Percentiles rank a stretch among this genome's conserved stretches.
phyloP scores from a whole-genome alignment of 2,888 invertebrate species.

The Habroteleia sp. region DNA sequence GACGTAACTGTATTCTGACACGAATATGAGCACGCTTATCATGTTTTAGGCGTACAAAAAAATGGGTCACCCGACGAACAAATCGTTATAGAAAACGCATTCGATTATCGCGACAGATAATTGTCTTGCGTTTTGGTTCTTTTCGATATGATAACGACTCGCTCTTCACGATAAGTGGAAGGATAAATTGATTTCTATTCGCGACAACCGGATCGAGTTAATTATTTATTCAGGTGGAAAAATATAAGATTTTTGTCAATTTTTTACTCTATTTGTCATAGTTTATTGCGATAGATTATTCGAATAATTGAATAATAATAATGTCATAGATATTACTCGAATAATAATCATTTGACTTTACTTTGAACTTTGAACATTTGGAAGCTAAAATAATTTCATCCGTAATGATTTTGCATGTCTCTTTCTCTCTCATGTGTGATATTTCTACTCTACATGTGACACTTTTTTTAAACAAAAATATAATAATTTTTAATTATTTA shows the following conservation, averaged over 20 bases:
- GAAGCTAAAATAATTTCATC: too few relatives aligned
- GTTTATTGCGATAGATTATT: too few relatives aligned
- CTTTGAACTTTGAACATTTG: too few relatives aligned
- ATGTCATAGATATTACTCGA: too few relatives aligned
- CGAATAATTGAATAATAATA: too few relatives aligned
- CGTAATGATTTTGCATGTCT: too few relatives aligned
- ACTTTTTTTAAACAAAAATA: too few relatives aligned
- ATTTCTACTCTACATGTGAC: too few relatives aligned
- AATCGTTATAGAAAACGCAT: slow-evolving; percentile 8
- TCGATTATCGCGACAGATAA: slow-evolving; percentile 28
- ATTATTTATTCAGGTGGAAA: slow-evolving; percentile 1
- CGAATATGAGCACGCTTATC: slow-evolving; percentile 23
- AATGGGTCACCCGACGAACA: slow-evolving; percentile 22
- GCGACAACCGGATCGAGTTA: neutral
- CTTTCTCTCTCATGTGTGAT: too few relatives aligned
- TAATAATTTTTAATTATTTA: too few relatives aligned
- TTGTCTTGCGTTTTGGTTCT: slow-evolving; percentile 9
- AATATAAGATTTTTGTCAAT: neutral
- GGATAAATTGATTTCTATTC: neutral
- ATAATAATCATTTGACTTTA: too few relatives aligned
- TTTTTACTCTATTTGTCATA: too few relatives aligned
- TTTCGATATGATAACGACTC: neutral
- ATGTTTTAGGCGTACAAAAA: slow-evolving; percentile 13
- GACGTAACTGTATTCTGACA: slow-evolving; percentile 30
- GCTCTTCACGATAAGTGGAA: neutral